Evolutionary conservation across 2,797 vertebrate genomes (phyloP).

Genomic region (Xyrichtys novacula): DNA sequence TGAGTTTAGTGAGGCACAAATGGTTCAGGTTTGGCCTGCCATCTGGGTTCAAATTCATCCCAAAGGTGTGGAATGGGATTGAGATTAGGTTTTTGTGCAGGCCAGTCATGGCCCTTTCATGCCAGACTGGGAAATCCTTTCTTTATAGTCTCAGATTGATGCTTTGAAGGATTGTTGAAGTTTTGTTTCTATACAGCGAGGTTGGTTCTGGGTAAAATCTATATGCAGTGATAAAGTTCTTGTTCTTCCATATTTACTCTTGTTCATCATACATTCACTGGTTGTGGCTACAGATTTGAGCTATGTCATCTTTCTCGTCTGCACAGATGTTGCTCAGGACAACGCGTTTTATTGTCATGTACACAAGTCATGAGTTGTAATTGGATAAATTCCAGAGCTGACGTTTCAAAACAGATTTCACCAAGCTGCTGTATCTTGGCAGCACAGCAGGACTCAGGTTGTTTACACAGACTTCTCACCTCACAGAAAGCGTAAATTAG

Average conservation of each 20-base stretch:
- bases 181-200: too few species aligned
- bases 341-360: constrained; percentile 8
- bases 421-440: constrained; percentile 26
- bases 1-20: not conserved
- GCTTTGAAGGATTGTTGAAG: too few species aligned
- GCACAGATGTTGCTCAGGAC: constrained; percentile 6
- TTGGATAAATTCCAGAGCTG: constrained; percentile 29
- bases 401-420: constrained; percentile 34
- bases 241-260: too few species aligned
- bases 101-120: too few species aligned
- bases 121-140: not conserved
- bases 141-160: not conserved
- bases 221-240: too few species aligned
- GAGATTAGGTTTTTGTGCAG: not conserved
- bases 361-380: constrained; percentile 4
- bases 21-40: not conserved
- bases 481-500: constrained; percentile 53
- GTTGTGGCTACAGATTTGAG: not conserved
- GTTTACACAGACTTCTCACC: constrained; percentile 62
- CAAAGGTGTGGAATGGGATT: not conserved
- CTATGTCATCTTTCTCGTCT: not conserved
- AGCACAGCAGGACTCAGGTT: constrained; percentile 46
- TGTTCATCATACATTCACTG: too few species aligned
- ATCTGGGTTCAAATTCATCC: not conserved
- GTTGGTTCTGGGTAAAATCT: too few species aligned